phyloP scores from a whole-genome alignment of 1,140 invertebrate genomes.

The Drosophila arizonae region DNA sequence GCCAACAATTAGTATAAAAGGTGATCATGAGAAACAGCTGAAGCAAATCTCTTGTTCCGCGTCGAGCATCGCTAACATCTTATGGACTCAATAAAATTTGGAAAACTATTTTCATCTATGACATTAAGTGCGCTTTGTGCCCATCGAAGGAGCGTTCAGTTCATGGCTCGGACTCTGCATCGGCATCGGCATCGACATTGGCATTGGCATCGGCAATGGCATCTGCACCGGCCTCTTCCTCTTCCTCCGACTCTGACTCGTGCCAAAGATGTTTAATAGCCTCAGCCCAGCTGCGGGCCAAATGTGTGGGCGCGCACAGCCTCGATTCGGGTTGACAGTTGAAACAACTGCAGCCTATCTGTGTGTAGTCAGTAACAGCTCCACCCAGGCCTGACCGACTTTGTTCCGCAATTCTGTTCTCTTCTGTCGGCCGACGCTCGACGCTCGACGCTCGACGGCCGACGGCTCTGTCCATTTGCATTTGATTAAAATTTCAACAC shows the following conservation, averaged over 20 bases:
- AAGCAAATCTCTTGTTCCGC: constrained; percentile 13
- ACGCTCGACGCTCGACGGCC: background rate
- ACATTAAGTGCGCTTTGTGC: constrained; percentile 15
- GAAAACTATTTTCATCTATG: constrained; percentile 52
- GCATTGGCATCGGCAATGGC: background rate
- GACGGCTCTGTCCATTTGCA: constrained; percentile 44
- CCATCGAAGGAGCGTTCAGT: background rate
- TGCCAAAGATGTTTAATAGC: constrained; percentile 75
- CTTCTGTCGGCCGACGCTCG: background rate
- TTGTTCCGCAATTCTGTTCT: background rate
- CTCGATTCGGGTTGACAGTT: constrained; percentile 73
- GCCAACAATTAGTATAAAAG: constrained; percentile 68
- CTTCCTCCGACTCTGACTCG: constrained; percentile 39
- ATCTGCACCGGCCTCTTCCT: background rate
- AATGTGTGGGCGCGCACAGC: constrained; percentile 61
- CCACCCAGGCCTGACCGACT: constrained; percentile 66
- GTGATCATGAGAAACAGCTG: constrained; percentile 39
- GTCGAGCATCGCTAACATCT: constrained; percentile 24
- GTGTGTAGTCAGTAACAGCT: constrained; percentile 8
- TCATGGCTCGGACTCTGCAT: constrained; percentile 20
- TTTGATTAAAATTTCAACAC: constrained; percentile 77
- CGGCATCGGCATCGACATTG: constrained; percentile 1
- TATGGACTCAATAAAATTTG: constrained; percentile 61
- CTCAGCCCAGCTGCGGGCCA: constrained; percentile 35
- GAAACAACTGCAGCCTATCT: constrained; percentile 32